These are phyloP conservation scores for Bombylius discolor DNA, from an alignment of 2,888 invertebrate species.

Conservation along the genomic window DNA sequence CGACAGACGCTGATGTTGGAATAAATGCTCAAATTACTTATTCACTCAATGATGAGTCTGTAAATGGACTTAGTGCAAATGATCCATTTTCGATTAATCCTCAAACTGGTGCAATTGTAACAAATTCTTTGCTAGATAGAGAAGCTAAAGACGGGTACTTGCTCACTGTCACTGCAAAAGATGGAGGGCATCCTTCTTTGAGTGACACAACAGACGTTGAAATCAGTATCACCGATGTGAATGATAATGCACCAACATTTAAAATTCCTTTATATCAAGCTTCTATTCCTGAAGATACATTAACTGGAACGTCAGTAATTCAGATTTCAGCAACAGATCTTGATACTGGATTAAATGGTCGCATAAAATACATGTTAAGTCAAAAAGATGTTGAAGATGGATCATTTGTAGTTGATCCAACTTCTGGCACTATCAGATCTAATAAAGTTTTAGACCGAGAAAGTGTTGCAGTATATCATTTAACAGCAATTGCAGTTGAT, in stretches of 20 bases:
- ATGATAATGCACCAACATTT: slow-evolving; percentile 87
- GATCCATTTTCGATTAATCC: slow-evolving; percentile 79
- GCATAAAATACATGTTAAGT: slow-evolving; percentile 65
- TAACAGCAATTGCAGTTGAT: slow-evolving; percentile 81
- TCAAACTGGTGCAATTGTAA: slow-evolving; percentile 85
- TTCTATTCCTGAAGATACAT: slow-evolving; percentile 74
- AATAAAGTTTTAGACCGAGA: slow-evolving; percentile 85
- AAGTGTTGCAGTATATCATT: slow-evolving; percentile 67
- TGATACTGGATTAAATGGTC: slow-evolving; percentile 77
- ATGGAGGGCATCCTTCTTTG: slow-evolving; percentile 81
- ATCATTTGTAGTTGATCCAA: slow-evolving; percentile 83
- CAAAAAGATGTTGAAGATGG: slow-evolving; percentile 68
- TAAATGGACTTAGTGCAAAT: slow-evolving; percentile 43
- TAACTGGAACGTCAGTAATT: slow-evolving; percentile 64
- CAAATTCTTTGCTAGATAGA: slow-evolving; percentile 71
- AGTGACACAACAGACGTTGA: slow-evolving; percentile 93
- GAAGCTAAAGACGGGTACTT: slow-evolving; percentile 72
- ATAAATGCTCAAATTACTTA: slow-evolving; percentile 84
- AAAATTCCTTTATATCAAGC: slow-evolving; percentile 69
- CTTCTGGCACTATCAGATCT: slow-evolving; percentile 82
- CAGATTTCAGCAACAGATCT: slow-evolving; percentile 71
- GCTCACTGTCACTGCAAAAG: slow-evolving; percentile 81
- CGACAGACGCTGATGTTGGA: slow-evolving; percentile 89
- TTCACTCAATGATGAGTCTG: slow-evolving; percentile 54
- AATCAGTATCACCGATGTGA: slow-evolving; percentile 88